These are phyloP conservation scores for Potorous gilbertii DNA, from an alignment of 2,797 vertebrate species.

Conservation along the genomic window DNA sequence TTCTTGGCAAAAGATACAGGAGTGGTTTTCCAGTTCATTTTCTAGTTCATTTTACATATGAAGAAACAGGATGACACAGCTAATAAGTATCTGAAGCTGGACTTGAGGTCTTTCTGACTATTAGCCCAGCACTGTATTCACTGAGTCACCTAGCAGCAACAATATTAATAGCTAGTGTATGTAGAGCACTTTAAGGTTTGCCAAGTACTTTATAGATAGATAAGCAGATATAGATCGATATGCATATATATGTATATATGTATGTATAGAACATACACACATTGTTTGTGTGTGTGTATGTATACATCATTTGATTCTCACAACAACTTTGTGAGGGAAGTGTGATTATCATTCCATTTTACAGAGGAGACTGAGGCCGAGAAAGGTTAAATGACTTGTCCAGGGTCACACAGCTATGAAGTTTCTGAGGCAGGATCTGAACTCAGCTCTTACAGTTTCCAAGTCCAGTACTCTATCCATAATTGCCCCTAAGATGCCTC, in stretches of 20 bases:
- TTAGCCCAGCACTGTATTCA: not conserved
- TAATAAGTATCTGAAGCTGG: not conserved
- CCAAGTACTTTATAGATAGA: too few relatives aligned
- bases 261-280: too few relatives aligned
- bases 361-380: not conserved
- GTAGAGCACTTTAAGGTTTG: too few relatives aligned
- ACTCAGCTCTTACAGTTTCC: not conserved
- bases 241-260: too few relatives aligned
- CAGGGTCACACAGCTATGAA: not conserved
- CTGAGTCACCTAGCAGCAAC: not conserved
- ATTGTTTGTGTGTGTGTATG: too few relatives aligned
- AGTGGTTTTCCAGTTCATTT: not conserved
- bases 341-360: too few relatives aligned
- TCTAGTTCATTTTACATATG: not conserved
- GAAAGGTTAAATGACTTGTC: not conserved
- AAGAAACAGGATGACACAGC: not conserved
- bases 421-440: not conserved
- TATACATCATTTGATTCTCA: too few relatives aligned
- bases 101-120: not conserved
- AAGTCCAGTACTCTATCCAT: not conserved
- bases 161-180: not conserved
- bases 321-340: too few relatives aligned
- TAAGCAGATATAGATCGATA: too few relatives aligned
- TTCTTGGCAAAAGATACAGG: not conserved
- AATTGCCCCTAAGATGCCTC: not conserved